Evolutionary conservation across 2,797 vertebrate species (phyloP), one percentile per base, ranked within the genome.

Genomic region (Sebastiscus albofasciatus): DNA sequence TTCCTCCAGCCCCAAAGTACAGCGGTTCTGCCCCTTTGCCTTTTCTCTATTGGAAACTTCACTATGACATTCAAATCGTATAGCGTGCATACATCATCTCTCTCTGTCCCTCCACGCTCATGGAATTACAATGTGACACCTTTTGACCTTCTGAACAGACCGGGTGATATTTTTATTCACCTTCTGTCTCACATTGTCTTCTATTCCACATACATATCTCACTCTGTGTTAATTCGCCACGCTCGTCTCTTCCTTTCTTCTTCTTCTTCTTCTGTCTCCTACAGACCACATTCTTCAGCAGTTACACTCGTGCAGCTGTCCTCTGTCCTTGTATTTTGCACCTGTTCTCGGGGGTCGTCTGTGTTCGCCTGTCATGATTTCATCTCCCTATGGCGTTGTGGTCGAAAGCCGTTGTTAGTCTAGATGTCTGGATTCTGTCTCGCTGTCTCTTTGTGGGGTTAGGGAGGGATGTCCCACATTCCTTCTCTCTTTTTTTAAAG

Each of bases 251-350:
- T n/a, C 8, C 52, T 64, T 73, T 77, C 69, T 76, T 80, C 55
- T 64, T 67, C 24, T 24, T 24, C 34, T 2, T 42, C 39, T 42
- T 42, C 70, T 8, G 59, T 60, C 82, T 73, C 62, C 12, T 22
- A 36, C 75, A 61, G 71, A 64, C 67, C 60, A 14, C 87, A 88
- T 93, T 90, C 77, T 90, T 79, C 71, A 72, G 89, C 81, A 76
- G 88, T 87, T 82, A 56, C 85, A 79, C 80, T 78, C 58, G 0
- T 69, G 79, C 92, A 93, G 93, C 93, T 93, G 94, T 90, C 81
- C n/a, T 79, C 52, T 67, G 85, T 83, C 90, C 86, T 90, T 87
- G 82, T 67, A 6, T 72, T 65, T 58, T 65, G 87, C 93, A 94
- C 91, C 93, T 95, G 92, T 94, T 92, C 61, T 74, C 87, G 6